phyloP scores from a whole-genome alignment of 2,888 invertebrate species.

The Tipula confusa region DNA sequence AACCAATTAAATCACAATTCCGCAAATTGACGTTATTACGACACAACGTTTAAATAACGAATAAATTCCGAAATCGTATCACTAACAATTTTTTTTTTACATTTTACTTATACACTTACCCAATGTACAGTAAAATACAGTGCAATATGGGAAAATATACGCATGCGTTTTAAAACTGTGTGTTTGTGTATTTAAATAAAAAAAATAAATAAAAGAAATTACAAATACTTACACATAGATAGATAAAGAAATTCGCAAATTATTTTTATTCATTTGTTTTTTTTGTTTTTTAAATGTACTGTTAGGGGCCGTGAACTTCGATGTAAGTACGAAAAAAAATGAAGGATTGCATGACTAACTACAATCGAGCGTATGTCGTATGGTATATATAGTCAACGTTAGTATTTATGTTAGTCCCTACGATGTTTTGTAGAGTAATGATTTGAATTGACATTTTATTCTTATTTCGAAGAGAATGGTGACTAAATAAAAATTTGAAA shows the following conservation, averaged over 20 bases:
- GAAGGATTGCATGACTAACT: too few species aligned
- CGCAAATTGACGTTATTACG: background rate
- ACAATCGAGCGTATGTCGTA: too few species aligned
- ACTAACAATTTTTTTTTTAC: background rate
- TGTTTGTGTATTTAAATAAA: too few species aligned
- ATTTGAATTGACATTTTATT: too few species aligned
- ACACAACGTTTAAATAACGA: conserved; percentile 20
- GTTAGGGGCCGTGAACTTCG: background rate
- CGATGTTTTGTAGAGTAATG: too few species aligned
- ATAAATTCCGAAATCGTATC: conserved; percentile 7
- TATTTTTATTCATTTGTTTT: background rate
- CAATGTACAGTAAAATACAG: background rate
- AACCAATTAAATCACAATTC: background rate
- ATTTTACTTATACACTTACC: background rate
- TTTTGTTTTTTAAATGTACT: background rate
- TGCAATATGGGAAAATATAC: background rate
- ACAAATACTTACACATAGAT: background rate
- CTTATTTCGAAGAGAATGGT: too few species aligned
- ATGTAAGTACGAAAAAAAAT: background rate
- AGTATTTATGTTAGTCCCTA: too few species aligned
- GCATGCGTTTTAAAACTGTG: background rate
- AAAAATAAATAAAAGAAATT: background rate
- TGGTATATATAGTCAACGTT: too few species aligned
- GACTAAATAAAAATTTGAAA: too few species aligned
- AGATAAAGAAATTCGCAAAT: conserved; percentile 7